phyloP scores from a whole-genome alignment of 2,797 vertebrate genomes.

The Macrochelys suwanniensis region DNA sequence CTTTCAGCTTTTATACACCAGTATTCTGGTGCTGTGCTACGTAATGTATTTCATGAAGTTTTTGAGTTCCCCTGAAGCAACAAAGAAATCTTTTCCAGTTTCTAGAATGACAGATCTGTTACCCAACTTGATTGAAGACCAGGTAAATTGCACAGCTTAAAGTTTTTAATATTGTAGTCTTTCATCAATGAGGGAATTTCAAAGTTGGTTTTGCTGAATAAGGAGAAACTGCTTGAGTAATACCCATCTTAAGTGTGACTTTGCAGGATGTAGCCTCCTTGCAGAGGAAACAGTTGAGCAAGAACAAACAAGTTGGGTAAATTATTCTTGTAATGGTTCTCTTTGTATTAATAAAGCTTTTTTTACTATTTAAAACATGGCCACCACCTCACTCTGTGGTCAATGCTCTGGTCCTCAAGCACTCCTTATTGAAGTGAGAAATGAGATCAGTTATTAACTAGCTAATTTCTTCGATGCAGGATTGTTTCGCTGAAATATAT shows the following conservation, averaged over 20 bases:
- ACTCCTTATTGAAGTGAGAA: background rate
- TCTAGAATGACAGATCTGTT: conserved; percentile 85
- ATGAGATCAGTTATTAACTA: background rate
- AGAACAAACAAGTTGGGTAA: rapidly evolving
- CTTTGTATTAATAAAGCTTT: background rate
- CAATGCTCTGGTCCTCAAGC: background rate
- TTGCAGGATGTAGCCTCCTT: background rate
- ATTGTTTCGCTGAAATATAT: background rate
- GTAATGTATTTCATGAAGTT: conserved; percentile 88
- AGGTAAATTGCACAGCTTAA: conserved; percentile 80
- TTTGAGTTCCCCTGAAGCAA: conserved; percentile 88
- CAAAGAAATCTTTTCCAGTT: conserved; percentile 89
- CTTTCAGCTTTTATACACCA: conserved; percentile 89
- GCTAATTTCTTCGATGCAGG: background rate
- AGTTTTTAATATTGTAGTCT: background rate
- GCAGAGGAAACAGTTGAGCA: background rate
- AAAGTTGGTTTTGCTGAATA: background rate
- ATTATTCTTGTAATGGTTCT: background rate
- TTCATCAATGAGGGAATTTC: rapidly evolving
- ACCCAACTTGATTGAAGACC: conserved; percentile 81
- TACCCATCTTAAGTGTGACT: background rate
- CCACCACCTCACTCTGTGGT: background rate
- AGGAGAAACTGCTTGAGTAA: background rate
- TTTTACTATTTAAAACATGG: background rate
- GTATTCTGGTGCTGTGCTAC: conserved; percentile 91